Evolutionary conservation across 2,797 vertebrate genomes (phyloP).

Genomic region (Bradypus variegatus): DNA sequence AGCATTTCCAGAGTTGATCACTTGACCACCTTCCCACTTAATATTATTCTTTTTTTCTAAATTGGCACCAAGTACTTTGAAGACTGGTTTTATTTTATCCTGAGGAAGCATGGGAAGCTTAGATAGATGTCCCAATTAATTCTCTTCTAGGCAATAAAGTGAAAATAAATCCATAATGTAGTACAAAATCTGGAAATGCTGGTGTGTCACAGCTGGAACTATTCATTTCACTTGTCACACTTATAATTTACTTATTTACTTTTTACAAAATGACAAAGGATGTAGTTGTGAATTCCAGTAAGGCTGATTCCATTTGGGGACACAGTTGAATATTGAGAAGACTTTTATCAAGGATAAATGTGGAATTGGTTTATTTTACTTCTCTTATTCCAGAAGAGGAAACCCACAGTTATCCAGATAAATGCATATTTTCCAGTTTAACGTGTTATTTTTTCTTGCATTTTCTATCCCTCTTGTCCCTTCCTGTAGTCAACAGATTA

Average conservation of each 20-base stretch:
- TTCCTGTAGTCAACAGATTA: background rate
- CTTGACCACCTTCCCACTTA: background rate
- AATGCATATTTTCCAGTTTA: background rate
- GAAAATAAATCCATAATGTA: constrained; percentile 46
- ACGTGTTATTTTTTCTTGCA: background rate
- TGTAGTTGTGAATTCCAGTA: background rate
- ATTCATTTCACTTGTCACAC: constrained; percentile 45
- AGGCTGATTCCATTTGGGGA: background rate
- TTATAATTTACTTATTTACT: constrained; percentile 61
- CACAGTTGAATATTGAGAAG: background rate
- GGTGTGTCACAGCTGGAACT: background rate
- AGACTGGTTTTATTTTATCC: constrained; percentile 35
- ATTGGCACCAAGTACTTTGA: background rate
- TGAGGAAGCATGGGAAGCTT: background rate
- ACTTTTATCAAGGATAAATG: background rate
- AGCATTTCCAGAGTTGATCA: background rate
- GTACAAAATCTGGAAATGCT: constrained; percentile 32
- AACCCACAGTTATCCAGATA: background rate
- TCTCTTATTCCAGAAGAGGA: background rate
- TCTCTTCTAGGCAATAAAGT: constrained; percentile 39
- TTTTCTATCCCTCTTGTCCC: background rate
- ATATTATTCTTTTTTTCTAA: constrained; percentile 13
- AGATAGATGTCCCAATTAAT: constrained; percentile 36
- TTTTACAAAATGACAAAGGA: constrained; percentile 38
- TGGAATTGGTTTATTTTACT: background rate